These are phyloP conservation scores for Onthophagus taurus DNA, from an alignment of 1,140 invertebrate species.

Conservation along the genomic window DNA sequence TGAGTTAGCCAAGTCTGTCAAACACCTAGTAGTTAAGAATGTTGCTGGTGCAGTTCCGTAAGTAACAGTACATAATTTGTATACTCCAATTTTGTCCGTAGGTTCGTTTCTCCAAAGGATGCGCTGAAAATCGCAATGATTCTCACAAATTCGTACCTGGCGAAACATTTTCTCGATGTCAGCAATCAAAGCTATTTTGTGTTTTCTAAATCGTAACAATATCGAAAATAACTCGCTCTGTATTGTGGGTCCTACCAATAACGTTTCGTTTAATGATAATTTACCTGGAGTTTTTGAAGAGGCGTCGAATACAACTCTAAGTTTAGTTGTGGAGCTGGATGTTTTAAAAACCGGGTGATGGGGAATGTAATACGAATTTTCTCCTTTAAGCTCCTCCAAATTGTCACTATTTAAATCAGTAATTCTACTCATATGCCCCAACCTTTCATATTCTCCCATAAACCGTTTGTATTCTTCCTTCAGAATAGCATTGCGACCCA, in stretches of 20 bases:
- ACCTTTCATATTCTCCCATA: constrained; percentile 28
- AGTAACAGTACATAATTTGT: too few species aligned
- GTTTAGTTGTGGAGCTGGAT: constrained; percentile 28
- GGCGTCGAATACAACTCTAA: constrained; percentile 37
- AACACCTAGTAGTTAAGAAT: constrained; percentile 22
- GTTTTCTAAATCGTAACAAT: too few species aligned
- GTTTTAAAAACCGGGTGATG: constrained; percentile 35
- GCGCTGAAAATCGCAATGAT: too few species aligned
- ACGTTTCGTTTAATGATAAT: constrained; percentile 34
- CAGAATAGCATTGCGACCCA: constrained; percentile 15
- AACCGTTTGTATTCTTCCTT: constrained; percentile 21
- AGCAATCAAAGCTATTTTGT: too few species aligned
- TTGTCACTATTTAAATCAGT: background rate
- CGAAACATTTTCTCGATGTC: too few species aligned
- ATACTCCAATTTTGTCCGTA: too few species aligned
- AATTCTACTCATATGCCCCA: constrained; percentile 24
- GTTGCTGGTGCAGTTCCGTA: too few species aligned
- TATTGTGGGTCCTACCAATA: constrained; percentile 17
- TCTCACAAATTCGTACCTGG: too few species aligned
- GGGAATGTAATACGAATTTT: constrained; percentile 31
- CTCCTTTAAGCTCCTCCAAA: too few species aligned
- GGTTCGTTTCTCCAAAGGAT: too few species aligned
- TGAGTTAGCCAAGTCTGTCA: constrained; percentile 25
- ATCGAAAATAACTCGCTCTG: constrained; percentile 21
- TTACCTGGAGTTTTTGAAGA: constrained; percentile 27